Evolutionary conservation across 2,888 invertebrate species (phyloP).

Genomic region (Andrena minutula): DNA sequence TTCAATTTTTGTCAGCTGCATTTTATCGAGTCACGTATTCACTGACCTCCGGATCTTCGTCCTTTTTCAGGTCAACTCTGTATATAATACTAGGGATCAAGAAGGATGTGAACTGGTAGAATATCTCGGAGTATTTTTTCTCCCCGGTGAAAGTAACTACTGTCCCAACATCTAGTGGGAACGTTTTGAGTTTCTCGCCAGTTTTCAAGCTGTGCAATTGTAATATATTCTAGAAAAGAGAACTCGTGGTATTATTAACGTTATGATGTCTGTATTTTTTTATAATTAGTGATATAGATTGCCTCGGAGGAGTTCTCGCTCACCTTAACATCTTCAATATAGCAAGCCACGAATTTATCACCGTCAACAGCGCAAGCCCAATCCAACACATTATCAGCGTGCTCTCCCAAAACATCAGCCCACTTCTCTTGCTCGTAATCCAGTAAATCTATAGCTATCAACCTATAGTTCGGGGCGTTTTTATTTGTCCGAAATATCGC

Average conservation of each 20-base stretch:
- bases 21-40: slow-evolving; percentile 14
- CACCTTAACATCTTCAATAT: slow-evolving; percentile 98
- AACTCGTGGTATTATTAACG: slow-evolving; percentile 22
- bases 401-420: slow-evolving; percentile 93
- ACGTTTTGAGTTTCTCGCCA: slow-evolving; percentile 90
- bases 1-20: neutral
- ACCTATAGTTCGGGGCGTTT: slow-evolving; percentile 95
- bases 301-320: slow-evolving; percentile 19
- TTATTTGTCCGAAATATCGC: slow-evolving; percentile 97
- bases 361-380: slow-evolving; percentile 94
- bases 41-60: slow-evolving; percentile 84
- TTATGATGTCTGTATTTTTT: slow-evolving; percentile 7
- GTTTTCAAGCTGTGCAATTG: slow-evolving; percentile 91
- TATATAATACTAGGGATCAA: slow-evolving; percentile 95
- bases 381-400: slow-evolving; percentile 94
- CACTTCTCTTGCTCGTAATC: slow-evolving; percentile 92
- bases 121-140: slow-evolving; percentile 94
- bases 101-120: slow-evolving; percentile 97
- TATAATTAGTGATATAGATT: neutral
- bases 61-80: slow-evolving; percentile 91
- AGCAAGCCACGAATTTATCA: slow-evolving; percentile 95
- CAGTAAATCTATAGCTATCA: slow-evolving; percentile 93
- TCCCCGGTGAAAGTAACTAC: slow-evolving; percentile 94
- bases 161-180: slow-evolving; percentile 95
- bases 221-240: slow-evolving; percentile 89